Base-by-base conservation (phyloP, 1,140 invertebrate genomes). In the Meteorus sp. region DNA sequence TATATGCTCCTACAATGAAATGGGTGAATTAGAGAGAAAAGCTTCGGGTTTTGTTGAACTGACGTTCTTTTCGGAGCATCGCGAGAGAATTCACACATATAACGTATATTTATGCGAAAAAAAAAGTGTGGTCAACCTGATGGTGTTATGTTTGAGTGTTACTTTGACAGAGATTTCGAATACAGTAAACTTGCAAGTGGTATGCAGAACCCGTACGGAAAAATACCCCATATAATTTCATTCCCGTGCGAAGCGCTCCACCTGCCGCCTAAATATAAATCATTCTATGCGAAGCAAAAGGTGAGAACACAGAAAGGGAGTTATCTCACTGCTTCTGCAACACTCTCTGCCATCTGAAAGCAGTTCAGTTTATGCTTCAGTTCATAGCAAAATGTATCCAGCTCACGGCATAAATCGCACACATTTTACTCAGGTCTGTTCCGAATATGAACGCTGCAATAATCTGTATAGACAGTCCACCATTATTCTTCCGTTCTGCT, bases 211-310 rank as follows among this genome's bases (percentile, higher is more conserved):
- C 9, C 17, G 19, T 44, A 9, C 3, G 17, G 19, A 9, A 9
- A 31, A 48, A 25, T 31, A 15, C 25, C n/a, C 8, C 20, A 27
- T 48, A n/a, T n/a, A n/a, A n/a, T n/a, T 48, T 31, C 31, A 48
- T 48, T 48, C 45, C 45, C 45, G 45, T 48, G 45, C 31, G 45
- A 48, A 48, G n/a, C n/a, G 27, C 45, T 19, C 45, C 43, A 17
- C 23, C 45, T 48, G 23, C 17, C 23, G 45, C 13, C 20, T 48
- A 29, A 27, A 3, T 29, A 31, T 29, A 29, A 5, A 29, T 29
- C 4, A 5, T 4, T 29, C 4, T 29, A 29, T 39, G 15, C 15
- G 11, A n/a, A 39, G 20, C 13, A 52, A 52, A 27, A 9, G 4
- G 31, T 17, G 45, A 48, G 31, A 15, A 8, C 25, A 37, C 48